Conservation (phyloP, 2,888 invertebrate species). For the Himalopsyche kuldschensis region DNA sequence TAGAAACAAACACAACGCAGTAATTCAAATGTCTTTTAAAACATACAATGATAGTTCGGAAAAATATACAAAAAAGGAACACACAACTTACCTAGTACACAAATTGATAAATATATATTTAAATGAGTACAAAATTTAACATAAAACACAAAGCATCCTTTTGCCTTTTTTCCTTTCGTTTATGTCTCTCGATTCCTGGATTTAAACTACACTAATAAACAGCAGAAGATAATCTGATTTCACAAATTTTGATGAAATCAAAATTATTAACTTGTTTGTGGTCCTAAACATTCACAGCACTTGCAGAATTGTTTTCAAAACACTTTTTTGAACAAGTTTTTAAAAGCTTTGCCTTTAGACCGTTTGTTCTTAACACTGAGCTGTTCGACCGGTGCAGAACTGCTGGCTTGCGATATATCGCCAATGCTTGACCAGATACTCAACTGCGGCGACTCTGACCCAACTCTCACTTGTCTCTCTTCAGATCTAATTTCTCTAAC, state of each 20-base stretch:
- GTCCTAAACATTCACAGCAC: neutral
- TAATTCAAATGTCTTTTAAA: neutral
- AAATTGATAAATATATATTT: neutral
- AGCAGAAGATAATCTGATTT: neutral
- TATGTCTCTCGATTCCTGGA: neutral
- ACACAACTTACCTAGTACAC: neutral
- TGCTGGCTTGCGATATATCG: slow-evolving; percentile 47
- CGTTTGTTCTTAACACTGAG: slow-evolving; percentile 53
- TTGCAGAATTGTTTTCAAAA: slow-evolving; percentile 59
- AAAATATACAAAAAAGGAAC: neutral
- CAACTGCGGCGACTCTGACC: slow-evolving; percentile 55
- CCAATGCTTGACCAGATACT: slow-evolving; percentile 58
- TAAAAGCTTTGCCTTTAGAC: slow-evolving; percentile 70
- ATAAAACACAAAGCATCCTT: neutral
- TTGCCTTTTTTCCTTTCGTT: neutral
- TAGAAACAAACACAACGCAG: neutral
- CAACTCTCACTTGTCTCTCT: slow-evolving; percentile 46
- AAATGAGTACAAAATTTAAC: neutral
- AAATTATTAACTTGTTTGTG: neutral
- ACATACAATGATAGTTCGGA: neutral
- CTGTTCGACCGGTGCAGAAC: slow-evolving; percentile 41
- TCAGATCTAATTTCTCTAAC: slow-evolving; percentile 8
- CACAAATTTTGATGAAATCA: neutral
- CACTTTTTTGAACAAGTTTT: slow-evolving; percentile 77
- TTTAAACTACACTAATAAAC: neutral